These are phyloP conservation scores for Acanthoscelides obtectus DNA, from an alignment of 2,888 invertebrate genomes.

Conservation along the genomic window DNA sequence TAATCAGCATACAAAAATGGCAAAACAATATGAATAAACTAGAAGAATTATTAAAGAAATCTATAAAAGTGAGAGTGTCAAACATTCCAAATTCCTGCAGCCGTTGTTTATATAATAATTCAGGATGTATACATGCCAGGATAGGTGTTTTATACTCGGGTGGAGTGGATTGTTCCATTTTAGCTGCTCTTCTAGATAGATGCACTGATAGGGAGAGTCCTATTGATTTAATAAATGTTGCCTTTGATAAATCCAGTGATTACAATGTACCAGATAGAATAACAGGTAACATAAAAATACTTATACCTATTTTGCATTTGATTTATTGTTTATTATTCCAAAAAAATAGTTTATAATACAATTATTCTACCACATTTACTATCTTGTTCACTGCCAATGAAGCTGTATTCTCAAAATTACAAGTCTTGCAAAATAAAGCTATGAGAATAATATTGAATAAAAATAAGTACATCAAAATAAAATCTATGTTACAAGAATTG, in stretches of 20 bases:
- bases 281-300: constrained; percentile 49
- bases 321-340: too few species aligned
- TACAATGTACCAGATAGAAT: constrained; percentile 80
- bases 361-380: too few species aligned
- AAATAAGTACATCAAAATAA: too few species aligned
- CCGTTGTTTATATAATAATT: constrained; percentile 49
- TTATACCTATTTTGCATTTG: too few species aligned
- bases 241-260: constrained; percentile 62
- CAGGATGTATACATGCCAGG: constrained; percentile 43
- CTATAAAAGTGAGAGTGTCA: constrained; percentile 57
- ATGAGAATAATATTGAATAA: too few species aligned
- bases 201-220: constrained; percentile 59
- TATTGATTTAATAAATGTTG: constrained; percentile 93
- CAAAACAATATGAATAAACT: constrained; percentile 48
- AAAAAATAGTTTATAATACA: too few species aligned
- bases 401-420: too few species aligned
- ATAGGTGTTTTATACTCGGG: constrained; percentile 83
- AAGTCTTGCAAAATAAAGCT: too few species aligned
- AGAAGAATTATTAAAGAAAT: constrained; percentile 52
- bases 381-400: too few species aligned
- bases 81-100: constrained; percentile 61
- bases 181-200: constrained; percentile 75
- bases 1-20: constrained; percentile 37
- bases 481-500: too few species aligned
- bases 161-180: constrained; percentile 90